Evolutionary conservation across 1,140 invertebrate genomes (phyloP).

Genomic region (Atta colombica): DNA sequence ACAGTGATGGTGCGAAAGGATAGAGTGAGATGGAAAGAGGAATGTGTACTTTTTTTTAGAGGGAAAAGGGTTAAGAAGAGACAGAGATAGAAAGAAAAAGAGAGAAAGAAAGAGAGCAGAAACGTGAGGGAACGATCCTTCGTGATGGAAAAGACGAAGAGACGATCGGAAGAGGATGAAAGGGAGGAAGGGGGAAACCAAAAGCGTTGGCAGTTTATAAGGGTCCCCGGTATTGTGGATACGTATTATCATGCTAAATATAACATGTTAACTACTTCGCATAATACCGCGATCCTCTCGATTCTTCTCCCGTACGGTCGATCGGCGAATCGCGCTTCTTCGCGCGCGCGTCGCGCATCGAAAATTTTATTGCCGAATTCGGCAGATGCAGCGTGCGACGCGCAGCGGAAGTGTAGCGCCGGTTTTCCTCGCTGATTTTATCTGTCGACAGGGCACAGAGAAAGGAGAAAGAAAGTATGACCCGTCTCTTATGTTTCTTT

Average conservation of each 20-base stretch:
- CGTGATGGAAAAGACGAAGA: conserved; percentile 26
- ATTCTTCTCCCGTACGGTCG: conserved; percentile 65
- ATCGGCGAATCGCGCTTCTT: conserved; percentile 75
- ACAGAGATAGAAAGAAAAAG: conserved; percentile 31
- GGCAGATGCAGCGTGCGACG: conserved; percentile 66
- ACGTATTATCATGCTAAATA: conserved; percentile 87
- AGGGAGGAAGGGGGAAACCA: conserved; percentile 73
- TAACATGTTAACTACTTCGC: conserved; percentile 87
- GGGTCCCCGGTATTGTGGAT: conserved; percentile 85
- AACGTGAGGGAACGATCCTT: conserved; percentile 47
- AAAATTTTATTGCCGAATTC: conserved; percentile 76
- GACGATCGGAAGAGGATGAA: conserved; percentile 52
- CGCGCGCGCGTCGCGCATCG: conserved; percentile 52
- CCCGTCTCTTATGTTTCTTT: background rate
- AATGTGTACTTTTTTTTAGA: conserved; percentile 23
- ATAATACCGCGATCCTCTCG: conserved; percentile 81
- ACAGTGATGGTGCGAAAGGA: conserved; percentile 64
- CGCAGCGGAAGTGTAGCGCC: conserved; percentile 3
- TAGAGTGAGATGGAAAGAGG: conserved; percentile 50
- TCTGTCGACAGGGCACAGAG: background rate
- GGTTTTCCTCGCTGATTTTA: conserved; percentile 32
- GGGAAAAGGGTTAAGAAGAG: conserved; percentile 26
- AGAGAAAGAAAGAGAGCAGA: conserved; percentile 7
- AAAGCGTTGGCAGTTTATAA: conserved; percentile 87
- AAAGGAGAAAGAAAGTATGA: background rate